These are phyloP conservation scores for Mellivora capensis DNA, from an alignment of 2,113 vertebrate species.

Conservation along the genomic window DNA sequence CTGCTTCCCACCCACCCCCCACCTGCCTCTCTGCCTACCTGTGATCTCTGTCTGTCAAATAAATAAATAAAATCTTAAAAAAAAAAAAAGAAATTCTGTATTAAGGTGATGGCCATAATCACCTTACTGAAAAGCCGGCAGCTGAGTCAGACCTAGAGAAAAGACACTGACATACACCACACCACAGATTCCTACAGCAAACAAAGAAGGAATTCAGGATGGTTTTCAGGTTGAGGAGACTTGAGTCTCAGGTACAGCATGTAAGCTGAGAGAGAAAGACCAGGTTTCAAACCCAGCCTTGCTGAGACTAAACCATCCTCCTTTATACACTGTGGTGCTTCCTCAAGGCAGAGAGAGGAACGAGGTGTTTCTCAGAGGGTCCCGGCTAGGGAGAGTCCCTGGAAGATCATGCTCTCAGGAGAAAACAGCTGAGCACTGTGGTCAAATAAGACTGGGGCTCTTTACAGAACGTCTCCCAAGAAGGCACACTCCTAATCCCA, in stretches of 20 bases:
- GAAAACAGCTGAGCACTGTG: not conserved
- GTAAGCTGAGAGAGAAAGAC: not conserved
- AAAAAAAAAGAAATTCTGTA: too few species aligned
- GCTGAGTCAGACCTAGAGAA: fast-evolving
- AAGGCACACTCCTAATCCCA: not conserved
- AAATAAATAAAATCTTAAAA: too few species aligned
- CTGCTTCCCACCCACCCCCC: too few species aligned
- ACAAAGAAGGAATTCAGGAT: not conserved
- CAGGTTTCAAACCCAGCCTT: not conserved
- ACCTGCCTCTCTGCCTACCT: too few species aligned
- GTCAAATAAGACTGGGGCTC: fast-evolving
- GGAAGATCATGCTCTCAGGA: fast-evolving
- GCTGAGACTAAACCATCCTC: not conserved
- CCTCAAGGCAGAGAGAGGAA: not conserved
- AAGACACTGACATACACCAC: fast-evolving
- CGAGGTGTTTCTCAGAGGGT: not conserved
- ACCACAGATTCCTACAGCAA: not conserved
- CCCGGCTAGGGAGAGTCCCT: fast-evolving
- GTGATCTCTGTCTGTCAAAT: too few species aligned
- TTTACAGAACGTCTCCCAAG: not conserved
- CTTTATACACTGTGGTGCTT: fast-evolving
- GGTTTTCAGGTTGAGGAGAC: not conserved
- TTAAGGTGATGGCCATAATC: fast-evolving
- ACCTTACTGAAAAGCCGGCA: fast-evolving
- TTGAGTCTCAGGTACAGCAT: not conserved